Evolutionary conservation across 2,888 invertebrate species (phyloP), one percentile per base, ranked within the genome.

Genomic region (Rambutsinella grinnellia): DNA sequence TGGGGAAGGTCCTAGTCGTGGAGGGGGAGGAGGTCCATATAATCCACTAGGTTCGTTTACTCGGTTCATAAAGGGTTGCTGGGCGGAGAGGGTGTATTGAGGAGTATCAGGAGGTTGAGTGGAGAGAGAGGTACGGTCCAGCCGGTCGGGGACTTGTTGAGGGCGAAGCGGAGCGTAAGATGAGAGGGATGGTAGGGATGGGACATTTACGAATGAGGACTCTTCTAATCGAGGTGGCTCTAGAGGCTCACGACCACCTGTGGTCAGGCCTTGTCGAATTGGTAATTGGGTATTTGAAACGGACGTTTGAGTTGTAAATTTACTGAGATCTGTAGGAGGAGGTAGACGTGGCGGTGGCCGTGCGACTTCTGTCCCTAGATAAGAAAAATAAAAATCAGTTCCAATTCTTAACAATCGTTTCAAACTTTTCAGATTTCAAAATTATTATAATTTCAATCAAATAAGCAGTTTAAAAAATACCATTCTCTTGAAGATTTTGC

Each of bases 271-370:
- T 58, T 69, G 65, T 47, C 70, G 74, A 62, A 70, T 28, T 65
- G 54, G 56, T 24, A 62, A 44, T 65, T 63, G 75, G 68, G 69
- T 69, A 78, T 69, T 82, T 68, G 82, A 79, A 63, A 78, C 65
- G 54, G 83, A 78, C 84, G 87, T 21, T 76, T 60, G 66, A 68
- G 78, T 56, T 87, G 87, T 66, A 88, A 87, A 88, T 88, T 88
- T 89, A 87, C 60, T 82, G 82, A 82, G 82, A 82, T 79, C 80
- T 79, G 80, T 77, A 74, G 71, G 79, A 63, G 74, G 61, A 44
- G 46, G 78, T 61, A 57, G 79, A 46, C 71, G 76, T 28, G 57
- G 72, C n/a, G n/a, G n/a, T 70, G 81, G 83, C 56, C 79, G 78
- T 58, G 66, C 61, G 44, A 51, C 68, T 67, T 82, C 82, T 61